Percentiles rank a stretch among this genome's conserved stretches.
Evolutionary conservation across 2,113 vertebrate genomes (phyloP).

Genomic region (Numida meleagris): DNA sequence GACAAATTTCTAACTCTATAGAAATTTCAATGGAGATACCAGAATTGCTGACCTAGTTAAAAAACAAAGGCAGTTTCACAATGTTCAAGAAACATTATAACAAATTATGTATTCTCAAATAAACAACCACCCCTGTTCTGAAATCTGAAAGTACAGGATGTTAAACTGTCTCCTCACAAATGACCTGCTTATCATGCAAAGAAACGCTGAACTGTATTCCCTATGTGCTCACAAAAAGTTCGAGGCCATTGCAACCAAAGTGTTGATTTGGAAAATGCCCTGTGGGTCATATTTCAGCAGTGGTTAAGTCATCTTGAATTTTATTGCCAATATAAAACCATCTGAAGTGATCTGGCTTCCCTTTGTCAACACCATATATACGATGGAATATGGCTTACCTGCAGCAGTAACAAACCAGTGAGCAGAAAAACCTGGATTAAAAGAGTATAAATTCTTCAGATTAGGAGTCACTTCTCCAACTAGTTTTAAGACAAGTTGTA

Average conservation of each 20-base stretch:
- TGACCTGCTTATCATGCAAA: background rate
- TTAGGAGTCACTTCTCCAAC: background rate
- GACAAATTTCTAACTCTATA: background rate
- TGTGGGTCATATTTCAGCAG: background rate
- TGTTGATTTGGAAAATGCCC: background rate
- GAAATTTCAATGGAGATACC: background rate
- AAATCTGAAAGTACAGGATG: background rate
- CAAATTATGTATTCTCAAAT: background rate
- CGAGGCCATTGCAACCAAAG: background rate
- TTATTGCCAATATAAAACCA: background rate
- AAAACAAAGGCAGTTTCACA: background rate
- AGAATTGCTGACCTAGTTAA: background rate
- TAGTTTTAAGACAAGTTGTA: background rate
- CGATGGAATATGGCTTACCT: background rate
- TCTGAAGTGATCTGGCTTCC: background rate
- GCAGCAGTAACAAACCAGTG: background rate
- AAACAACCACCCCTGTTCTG: background rate
- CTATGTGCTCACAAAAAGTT: background rate
- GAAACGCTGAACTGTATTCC: background rate
- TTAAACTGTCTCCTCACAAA: background rate
- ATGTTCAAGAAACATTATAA: conserved; percentile 14
- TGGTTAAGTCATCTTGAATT: background rate
- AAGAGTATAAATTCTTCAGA: background rate
- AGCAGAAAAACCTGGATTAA: background rate
- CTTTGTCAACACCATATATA: accelerated